Conservation (phyloP, 2,888 invertebrate genomes). For the Eudemis profundana region DNA sequence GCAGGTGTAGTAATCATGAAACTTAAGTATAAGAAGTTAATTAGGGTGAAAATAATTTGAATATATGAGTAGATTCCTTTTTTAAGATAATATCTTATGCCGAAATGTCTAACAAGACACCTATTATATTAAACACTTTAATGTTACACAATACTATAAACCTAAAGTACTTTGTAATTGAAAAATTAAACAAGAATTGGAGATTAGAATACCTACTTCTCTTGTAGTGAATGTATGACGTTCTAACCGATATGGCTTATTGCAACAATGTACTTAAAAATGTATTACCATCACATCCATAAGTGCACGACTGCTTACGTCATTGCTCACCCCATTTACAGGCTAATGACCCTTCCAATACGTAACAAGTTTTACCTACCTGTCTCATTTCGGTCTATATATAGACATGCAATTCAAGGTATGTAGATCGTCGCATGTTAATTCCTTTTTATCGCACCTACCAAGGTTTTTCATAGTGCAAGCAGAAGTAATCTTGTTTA, state of each 20-base stretch:
- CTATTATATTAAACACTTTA: too few species aligned
- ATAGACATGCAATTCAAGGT: constrained; percentile 36
- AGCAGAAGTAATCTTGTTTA: constrained; percentile 11
- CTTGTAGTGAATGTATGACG: neutral
- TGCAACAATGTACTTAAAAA: constrained; percentile 14
- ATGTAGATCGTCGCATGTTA: constrained; percentile 33
- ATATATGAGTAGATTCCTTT: too few species aligned
- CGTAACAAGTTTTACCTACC: constrained; percentile 32
- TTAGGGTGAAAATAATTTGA: too few species aligned
- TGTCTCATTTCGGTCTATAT: constrained; percentile 29
- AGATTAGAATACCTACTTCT: neutral
- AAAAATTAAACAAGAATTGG: neutral
- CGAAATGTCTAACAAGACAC: too few species aligned
- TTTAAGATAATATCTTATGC: too few species aligned
- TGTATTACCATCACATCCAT: constrained; percentile 12
- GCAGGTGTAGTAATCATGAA: too few species aligned
- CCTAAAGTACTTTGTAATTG: too few species aligned
- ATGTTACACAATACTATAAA: too few species aligned
- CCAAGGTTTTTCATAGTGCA: constrained; percentile 29
- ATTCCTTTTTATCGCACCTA: constrained; percentile 18
- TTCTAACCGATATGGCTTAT: neutral
- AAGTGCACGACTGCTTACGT: constrained; percentile 28
- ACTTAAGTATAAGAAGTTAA: too few species aligned
- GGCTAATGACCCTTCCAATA: constrained; percentile 26
- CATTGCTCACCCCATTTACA: constrained; percentile 32